Conservation (phyloP, 2,888 invertebrate genomes). For the Tolmerus cingulatus region DNA sequence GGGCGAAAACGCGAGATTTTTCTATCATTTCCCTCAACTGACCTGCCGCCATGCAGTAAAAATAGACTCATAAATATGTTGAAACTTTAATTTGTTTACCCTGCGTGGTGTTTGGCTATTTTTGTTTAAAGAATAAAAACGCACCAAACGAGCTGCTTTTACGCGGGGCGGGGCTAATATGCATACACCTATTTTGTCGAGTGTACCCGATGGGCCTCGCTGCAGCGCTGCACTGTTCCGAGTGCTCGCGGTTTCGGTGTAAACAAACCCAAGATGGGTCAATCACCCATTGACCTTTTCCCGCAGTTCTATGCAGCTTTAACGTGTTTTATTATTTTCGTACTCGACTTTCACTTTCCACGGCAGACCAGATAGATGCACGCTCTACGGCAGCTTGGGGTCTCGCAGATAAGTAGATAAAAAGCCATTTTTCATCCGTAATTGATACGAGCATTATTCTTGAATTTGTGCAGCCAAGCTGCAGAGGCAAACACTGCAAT, state of each 20-base stretch:
- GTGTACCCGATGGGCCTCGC: not conserved
- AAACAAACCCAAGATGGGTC: constrained; percentile 21
- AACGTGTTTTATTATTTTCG: not conserved
- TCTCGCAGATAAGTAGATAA: not conserved
- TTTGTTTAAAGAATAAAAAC: not conserved
- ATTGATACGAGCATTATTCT: not conserved
- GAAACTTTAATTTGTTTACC: not conserved
- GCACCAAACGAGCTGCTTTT: not conserved
- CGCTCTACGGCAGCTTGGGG: not conserved
- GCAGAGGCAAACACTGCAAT: not conserved
- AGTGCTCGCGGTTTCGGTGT: not conserved
- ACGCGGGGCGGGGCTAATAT: not conserved
- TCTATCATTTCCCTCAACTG: not conserved
- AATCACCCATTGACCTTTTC: constrained; percentile 37
- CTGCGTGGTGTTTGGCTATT: not conserved
- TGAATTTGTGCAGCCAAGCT: not conserved
- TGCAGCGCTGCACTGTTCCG: not conserved
- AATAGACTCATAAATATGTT: not conserved
- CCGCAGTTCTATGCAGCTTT: not conserved
- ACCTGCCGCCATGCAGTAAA: not conserved
- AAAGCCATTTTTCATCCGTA: not conserved
- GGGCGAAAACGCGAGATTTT: not conserved
- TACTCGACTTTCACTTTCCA: not conserved
- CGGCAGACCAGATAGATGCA: not conserved
- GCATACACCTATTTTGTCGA: not conserved